Evolutionary conservation across 2,888 invertebrate species (phyloP).

Genomic region (Pristionchus fissidentatus): DNA sequence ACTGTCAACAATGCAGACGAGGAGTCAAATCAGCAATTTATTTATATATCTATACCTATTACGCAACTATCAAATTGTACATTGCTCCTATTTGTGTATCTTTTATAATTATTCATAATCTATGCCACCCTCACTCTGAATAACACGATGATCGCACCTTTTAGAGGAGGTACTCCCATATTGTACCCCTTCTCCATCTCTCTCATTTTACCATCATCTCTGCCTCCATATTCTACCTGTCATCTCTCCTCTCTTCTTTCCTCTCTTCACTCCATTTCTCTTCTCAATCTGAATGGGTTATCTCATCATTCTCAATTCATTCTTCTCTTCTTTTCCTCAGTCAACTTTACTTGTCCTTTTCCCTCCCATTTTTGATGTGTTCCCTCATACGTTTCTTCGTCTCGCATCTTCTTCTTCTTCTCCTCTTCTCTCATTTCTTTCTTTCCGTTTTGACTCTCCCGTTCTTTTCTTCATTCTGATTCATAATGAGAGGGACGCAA

Average conservation of each 20-base stretch:
- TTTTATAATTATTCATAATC: no score
- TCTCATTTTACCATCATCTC: background rate
- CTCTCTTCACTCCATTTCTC: constrained; percentile 26
- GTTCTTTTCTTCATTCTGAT: constrained; percentile 22
- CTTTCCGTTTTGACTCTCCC: background rate
- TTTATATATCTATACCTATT: no score
- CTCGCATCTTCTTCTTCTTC: background rate
- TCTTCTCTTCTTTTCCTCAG: background rate
- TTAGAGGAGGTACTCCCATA: background rate
- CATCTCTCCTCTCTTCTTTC: constrained; percentile 6
- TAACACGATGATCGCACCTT: constrained; percentile 25
- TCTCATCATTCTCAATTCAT: constrained; percentile 20
- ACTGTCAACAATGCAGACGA: no score
- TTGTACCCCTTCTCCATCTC: background rate
- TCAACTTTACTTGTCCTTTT: constrained; percentile 32
- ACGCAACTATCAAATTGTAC: no score
- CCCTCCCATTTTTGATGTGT: constrained; percentile 33
- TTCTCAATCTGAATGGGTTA: constrained; percentile 18
- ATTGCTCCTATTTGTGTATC: no score
- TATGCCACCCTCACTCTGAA: no score
- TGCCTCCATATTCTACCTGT: background rate
- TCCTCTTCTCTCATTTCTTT: constrained; percentile 1
- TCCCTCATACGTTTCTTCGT: constrained; percentile 18
- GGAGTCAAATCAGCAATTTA: no score
- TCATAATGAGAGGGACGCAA: constrained; percentile 12